Evolutionary conservation across 2,888 invertebrate genomes (phyloP).

Genomic region (Drosophila seclusa): DNA sequence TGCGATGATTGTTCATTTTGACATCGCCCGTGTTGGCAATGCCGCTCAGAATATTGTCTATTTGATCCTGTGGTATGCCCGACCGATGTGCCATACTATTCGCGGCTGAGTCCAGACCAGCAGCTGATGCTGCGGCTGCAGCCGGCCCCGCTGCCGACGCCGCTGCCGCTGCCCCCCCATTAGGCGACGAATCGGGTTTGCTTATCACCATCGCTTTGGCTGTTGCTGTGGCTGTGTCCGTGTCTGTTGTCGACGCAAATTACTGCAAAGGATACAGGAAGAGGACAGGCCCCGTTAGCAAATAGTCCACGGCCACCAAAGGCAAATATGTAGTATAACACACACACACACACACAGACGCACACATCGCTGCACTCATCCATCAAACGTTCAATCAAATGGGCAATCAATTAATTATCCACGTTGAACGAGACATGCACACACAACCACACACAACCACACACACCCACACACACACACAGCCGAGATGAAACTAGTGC

Average conservation of each 20-base stretch:
- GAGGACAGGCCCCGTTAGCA: constrained; percentile 29
- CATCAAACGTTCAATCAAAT: constrained; percentile 73
- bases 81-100: constrained; percentile 81
- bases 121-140: constrained; percentile 50
- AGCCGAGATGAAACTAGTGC: constrained; percentile 13
- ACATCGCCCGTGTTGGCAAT: constrained; percentile 95
- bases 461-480: not conserved
- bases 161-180: constrained; percentile 46
- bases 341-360: constrained; percentile 10
- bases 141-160: constrained; percentile 39
- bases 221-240: constrained; percentile 38
- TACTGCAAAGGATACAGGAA: constrained; percentile 56
- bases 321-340: constrained; percentile 26
- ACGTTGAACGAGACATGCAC: constrained; percentile 32
- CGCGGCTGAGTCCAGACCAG: constrained; percentile 50
- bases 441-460: not conserved
- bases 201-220: constrained; percentile 91
- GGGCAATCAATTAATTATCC: constrained; percentile 75
- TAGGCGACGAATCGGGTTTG: constrained; percentile 86
- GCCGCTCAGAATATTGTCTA: constrained; percentile 95
- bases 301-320: constrained; percentile 29
- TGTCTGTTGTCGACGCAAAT: constrained; percentile 51
- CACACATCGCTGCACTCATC: constrained; percentile 42
- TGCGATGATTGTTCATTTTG: constrained; percentile 94
- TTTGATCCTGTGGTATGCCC: constrained; percentile 86